Conservation (phyloP, 2,797 vertebrate genomes). For the Todus mexicanus region DNA sequence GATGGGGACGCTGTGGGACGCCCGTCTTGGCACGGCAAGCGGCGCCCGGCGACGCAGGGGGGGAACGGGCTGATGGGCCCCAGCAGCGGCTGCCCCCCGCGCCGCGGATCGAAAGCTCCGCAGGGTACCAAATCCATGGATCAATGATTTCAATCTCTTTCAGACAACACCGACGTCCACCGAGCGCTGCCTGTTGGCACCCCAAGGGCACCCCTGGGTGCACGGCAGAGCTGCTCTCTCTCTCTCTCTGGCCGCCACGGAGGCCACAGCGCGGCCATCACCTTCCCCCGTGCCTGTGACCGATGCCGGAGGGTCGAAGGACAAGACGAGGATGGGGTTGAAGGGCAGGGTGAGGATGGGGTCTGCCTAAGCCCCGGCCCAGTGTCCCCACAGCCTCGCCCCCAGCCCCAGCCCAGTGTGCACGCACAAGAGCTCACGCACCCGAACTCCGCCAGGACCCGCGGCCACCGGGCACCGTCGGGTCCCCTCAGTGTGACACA, state of each 20-base stretch:
- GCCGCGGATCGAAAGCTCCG: fast-evolving
- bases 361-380: neutral
- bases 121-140: neutral
- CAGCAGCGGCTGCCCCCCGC: fast-evolving
- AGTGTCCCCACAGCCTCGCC: fast-evolving
- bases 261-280: neutral
- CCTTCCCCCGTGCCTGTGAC: neutral
- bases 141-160: neutral
- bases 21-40: fast-evolving
- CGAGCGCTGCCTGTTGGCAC: no score
- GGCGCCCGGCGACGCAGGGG: neutral
- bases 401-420: neutral
- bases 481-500: neutral
- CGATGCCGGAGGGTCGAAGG: neutral
- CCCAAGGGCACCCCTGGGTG: neutral
- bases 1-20: neutral
- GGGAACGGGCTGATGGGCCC: fast-evolving
- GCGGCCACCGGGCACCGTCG: neutral
- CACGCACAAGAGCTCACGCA: fast-evolving
- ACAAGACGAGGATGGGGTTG: neutral
- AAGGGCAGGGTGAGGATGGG: neutral
- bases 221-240: neutral
- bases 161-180: neutral
- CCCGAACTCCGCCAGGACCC: neutral
- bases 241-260: neutral